A percentile compares a stretch with the other conserved stretches of the same genome.
Conservation (phyloP, 2,113 vertebrate genomes). For the Calyptommatus sinebrachiatus region DNA sequence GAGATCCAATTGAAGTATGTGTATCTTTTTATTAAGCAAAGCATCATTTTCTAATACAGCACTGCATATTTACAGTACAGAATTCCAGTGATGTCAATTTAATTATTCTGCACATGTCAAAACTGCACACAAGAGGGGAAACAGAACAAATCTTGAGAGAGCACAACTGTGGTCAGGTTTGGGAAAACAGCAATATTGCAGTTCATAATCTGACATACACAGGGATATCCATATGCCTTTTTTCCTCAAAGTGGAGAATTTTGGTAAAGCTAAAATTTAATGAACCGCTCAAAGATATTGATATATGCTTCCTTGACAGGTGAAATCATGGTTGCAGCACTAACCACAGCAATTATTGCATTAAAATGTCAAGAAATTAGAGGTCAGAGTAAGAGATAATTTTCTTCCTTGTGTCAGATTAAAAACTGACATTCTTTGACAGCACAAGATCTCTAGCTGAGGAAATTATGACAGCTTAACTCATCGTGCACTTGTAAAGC, state of each 20-base stretch:
- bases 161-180: neutral
- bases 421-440: slow-evolving; percentile 84
- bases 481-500: slow-evolving; percentile 83
- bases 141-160: neutral
- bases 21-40: slow-evolving; percentile 3
- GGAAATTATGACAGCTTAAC: slow-evolving; percentile 87
- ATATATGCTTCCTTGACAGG: slow-evolving; percentile 86
- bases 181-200: neutral
- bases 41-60: neutral
- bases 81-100: neutral
- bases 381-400: slow-evolving; percentile 87
- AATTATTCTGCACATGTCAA: slow-evolving; percentile 10
- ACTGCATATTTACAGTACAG: neutral
- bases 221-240: slow-evolving; percentile 27
- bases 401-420: slow-evolving; percentile 84
- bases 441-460: slow-evolving; percentile 76
- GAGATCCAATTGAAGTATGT: neutral
- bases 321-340: slow-evolving; percentile 79
- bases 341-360: slow-evolving; percentile 87
- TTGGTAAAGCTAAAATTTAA: slow-evolving; percentile 67
- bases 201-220: slow-evolving; percentile 26
- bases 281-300: slow-evolving; percentile 81
- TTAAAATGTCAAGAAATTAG: slow-evolving; percentile 95
- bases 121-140: slow-evolving; percentile 6
- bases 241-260: slow-evolving; percentile 23